Evolutionary conservation across 2,113 vertebrate species (phyloP).

Genomic region (Callipepla squamata): DNA sequence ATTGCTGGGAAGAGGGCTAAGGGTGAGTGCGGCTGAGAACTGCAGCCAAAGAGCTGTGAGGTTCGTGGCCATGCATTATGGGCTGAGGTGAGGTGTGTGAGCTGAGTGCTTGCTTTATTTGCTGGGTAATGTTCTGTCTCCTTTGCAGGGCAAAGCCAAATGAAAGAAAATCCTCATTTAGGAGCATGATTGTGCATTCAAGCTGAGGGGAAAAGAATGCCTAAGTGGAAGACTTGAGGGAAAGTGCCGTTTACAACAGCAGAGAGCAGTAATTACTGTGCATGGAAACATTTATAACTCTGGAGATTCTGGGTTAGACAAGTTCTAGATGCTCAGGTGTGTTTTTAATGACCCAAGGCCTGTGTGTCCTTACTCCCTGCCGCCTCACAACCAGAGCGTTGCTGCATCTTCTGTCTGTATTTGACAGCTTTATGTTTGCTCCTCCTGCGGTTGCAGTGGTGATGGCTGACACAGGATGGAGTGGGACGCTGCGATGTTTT

Average conservation of each 20-base stretch:
- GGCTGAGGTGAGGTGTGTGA: accelerated
- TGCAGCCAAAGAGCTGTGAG: accelerated
- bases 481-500: not conserved
- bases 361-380: not conserved
- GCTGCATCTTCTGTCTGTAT: not conserved
- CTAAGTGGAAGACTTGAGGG: not conserved
- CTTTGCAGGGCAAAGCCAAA: accelerated
- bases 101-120: accelerated
- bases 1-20: not conserved
- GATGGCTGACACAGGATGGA: not conserved
- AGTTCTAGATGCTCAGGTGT: not conserved
- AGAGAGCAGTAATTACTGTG: not conserved
- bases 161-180: accelerated
- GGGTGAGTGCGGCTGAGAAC: not conserved
- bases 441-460: accelerated
- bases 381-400: accelerated
- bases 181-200: accelerated
- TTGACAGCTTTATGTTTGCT: not conserved
- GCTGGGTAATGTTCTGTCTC: not conserved
- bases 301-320: not conserved
- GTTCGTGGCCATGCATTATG: accelerated
- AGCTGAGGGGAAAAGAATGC: not conserved
- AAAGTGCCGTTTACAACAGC: not conserved
- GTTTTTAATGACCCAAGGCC: not conserved
- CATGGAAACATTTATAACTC: not conserved